phyloP scores from a whole-genome alignment of 2,797 vertebrate species.

The Chiloscyllium punctatum region DNA sequence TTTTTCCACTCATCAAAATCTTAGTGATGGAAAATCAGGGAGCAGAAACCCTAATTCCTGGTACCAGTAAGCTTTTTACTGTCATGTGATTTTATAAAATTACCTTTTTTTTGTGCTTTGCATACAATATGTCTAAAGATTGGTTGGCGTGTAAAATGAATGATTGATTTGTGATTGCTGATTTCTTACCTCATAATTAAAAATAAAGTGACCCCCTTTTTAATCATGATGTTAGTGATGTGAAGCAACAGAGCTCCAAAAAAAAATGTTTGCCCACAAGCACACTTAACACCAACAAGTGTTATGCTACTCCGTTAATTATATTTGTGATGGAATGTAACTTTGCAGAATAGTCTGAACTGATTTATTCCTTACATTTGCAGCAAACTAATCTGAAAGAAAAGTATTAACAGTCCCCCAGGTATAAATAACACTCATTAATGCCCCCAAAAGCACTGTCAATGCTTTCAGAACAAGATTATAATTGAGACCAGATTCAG shows the following conservation, averaged over 20 bases:
- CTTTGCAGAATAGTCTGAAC: neutral
- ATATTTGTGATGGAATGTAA: neutral
- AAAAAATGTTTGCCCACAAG: neutral
- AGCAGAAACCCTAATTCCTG: neutral
- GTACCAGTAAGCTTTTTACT: neutral
- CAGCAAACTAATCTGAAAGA: neutral
- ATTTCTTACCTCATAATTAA: neutral
- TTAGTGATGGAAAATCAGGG: neutral
- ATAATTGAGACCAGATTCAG: neutral
- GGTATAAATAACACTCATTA: neutral
- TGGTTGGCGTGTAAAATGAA: neutral
- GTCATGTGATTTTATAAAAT: neutral
- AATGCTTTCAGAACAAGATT: slow-evolving; percentile 1
- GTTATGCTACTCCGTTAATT: neutral
- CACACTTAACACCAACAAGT: neutral
- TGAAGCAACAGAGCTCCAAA: neutral
- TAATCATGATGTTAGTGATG: neutral
- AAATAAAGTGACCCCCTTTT: neutral
- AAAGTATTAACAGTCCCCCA: neutral
- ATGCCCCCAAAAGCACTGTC: neutral
- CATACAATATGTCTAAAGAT: neutral
- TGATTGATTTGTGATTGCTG: neutral
- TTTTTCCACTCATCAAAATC: neutral
- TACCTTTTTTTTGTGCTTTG: neutral
- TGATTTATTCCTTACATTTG: neutral